Conservation (phyloP, 2,797 vertebrate genomes). For the Sebastes hubbsi region DNA sequence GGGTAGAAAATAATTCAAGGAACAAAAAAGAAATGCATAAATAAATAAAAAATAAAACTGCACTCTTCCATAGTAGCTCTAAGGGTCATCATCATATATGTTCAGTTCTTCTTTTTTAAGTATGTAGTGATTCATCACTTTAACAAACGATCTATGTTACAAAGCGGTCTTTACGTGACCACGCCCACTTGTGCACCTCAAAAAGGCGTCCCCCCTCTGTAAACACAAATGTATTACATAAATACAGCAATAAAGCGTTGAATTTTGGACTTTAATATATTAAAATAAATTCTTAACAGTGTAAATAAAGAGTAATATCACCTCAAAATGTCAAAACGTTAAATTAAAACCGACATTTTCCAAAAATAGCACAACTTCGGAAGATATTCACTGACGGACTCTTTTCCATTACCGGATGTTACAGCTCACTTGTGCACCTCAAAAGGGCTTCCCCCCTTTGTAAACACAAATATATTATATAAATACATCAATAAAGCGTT, state of each 20-base stretch:
- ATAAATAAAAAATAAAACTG: too few species aligned
- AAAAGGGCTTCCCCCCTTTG: too few species aligned
- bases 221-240: too few species aligned
- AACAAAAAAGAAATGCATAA: too few species aligned
- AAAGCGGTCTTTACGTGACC: not conserved
- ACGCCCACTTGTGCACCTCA: slow-evolving; percentile 37
- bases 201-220: too few species aligned
- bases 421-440: slow-evolving; percentile 11
- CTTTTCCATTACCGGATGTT: slow-evolving; percentile 13
- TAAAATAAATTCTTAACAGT: fast-evolving
- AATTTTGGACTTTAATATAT: fast-evolving
- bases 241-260: fast-evolving
- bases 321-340: fast-evolving
- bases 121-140: not conserved
- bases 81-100: too few species aligned
- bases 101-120: too few species aligned
- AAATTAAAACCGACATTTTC: not conserved
- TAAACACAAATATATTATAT: too few species aligned
- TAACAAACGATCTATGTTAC: slow-evolving; percentile 43
- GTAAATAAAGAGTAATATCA: fast-evolving
- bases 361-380: not conserved
- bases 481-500: too few species aligned
- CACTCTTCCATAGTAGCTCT: too few species aligned
- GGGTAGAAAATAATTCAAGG: too few species aligned
- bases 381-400: slow-evolving; percentile 60